Evolutionary conservation across 2,113 vertebrate genomes (phyloP).

Genomic region (Eolophus roseicapilla): DNA sequence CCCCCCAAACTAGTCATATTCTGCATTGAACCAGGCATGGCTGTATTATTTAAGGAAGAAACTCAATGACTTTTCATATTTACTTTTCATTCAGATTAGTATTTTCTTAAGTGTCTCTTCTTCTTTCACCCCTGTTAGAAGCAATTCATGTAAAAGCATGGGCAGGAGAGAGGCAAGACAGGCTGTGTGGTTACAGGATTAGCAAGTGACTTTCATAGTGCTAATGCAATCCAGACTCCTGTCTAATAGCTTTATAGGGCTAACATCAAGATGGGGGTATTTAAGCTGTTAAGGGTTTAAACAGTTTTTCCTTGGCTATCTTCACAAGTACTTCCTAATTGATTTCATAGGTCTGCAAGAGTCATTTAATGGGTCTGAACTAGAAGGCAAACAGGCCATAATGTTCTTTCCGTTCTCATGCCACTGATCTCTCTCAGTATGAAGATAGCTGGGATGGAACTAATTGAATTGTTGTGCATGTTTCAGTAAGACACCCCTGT

Average conservation of each 20-base stretch:
- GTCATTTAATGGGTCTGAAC: not conserved
- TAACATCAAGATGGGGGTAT: conserved; percentile 19
- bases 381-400: not conserved
- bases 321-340: conserved; percentile 38
- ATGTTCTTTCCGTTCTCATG: not conserved
- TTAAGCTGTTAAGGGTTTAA: conserved; percentile 45
- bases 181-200: not conserved
- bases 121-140: not conserved
- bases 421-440: not conserved
- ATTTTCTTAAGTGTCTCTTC: not conserved
- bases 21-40: not conserved
- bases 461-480: not conserved
- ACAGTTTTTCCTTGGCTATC: conserved; percentile 20
- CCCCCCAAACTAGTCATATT: not conserved
- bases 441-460: not conserved
- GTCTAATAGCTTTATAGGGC: conserved; percentile 23
- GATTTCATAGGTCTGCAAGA: conserved; percentile 16
- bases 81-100: not conserved
- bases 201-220: not conserved
- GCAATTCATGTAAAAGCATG: not conserved
- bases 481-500: not conserved
- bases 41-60: not conserved
- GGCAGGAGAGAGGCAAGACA: not conserved
- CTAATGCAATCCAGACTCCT: conserved; percentile 36
- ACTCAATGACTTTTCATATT: not conserved